phyloP scores from a whole-genome alignment of 2,113 vertebrate genomes.

The Cygnus atratus region DNA sequence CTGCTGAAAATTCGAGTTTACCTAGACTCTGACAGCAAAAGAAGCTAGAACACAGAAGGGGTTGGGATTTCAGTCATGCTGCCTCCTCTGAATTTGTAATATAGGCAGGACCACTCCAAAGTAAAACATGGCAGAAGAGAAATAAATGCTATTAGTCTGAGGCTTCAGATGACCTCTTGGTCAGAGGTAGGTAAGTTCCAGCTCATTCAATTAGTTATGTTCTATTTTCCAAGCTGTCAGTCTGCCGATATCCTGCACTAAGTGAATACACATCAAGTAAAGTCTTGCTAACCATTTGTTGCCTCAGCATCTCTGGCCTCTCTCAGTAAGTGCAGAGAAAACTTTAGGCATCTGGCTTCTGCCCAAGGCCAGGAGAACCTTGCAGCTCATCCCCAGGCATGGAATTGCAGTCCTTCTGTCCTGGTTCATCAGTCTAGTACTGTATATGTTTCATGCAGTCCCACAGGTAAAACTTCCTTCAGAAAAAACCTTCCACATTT shows the following conservation, averaged over 20 bases:
- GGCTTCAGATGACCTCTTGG: background rate
- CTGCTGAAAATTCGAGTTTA: accelerated
- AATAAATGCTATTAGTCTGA: background rate
- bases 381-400: background rate
- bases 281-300: background rate
- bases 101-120: background rate
- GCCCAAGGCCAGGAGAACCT: background rate
- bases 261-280: background rate
- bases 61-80: background rate
- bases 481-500: background rate
- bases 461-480: background rate
- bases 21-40: background rate
- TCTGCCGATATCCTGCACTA: background rate
- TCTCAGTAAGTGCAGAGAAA: background rate
- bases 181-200: background rate
- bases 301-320: background rate
- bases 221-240: background rate
- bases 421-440: accelerated
- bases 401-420: background rate
- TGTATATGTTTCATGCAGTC: background rate
- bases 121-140: background rate
- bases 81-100: background rate
- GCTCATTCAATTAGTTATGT: background rate
- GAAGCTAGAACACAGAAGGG: background rate
- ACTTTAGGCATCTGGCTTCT: background rate